Evolutionary conservation across 2,113 vertebrate genomes (phyloP), one percentile per base, ranked within the genome.

Genomic region (Platichthys flesus): DNA sequence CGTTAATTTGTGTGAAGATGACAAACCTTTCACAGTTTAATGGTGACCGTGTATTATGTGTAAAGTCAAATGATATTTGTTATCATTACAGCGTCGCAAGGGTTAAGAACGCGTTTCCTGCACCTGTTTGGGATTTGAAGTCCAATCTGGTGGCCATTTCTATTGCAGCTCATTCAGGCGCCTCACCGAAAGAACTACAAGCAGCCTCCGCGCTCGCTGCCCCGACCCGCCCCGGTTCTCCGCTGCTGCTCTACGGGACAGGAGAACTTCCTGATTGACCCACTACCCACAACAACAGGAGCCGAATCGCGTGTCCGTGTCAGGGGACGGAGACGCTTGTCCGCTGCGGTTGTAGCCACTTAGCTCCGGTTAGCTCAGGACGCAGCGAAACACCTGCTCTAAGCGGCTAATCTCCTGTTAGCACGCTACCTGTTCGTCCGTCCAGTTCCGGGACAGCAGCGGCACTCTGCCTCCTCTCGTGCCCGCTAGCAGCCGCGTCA

Each of bases 191-290:
- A 90, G 78, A 85, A 95, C 94, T 94, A 93, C 93, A 94, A 79
- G 0, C 20, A n/a, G 37, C 58, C 31, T 59, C 56, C 24, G 59
- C 55, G 35, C 26, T 47, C 26, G 15, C 42, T 66, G 72, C 82
- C 58, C 69, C 59, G 56, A 4, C 54, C 21, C n/a, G 3, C n/a
- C 59, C 68, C 73, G 59, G 63, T 68, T 76, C 55, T 83, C 64
- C 63, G 66, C 58, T 68, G 15, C 68, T 84, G 51, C 79, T 71
- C 81, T 72, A 63, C 82, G 73, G 70, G 74, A 66, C 74, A 62
- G 78, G 78, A 87, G 26, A 92, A 93, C 92, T 94, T 94, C 91
- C 91, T 90, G 90, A 88, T 88, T 85, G 61, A 86, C 45, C 7
- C 13, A 52, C 62, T 75, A 64, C 73, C 57, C 73, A 81, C 75